Percentiles rank a stretch among this genome's conserved stretches.
Conservation (phyloP, 2,797 vertebrate species). For the Bryconaethiops microstoma region DNA sequence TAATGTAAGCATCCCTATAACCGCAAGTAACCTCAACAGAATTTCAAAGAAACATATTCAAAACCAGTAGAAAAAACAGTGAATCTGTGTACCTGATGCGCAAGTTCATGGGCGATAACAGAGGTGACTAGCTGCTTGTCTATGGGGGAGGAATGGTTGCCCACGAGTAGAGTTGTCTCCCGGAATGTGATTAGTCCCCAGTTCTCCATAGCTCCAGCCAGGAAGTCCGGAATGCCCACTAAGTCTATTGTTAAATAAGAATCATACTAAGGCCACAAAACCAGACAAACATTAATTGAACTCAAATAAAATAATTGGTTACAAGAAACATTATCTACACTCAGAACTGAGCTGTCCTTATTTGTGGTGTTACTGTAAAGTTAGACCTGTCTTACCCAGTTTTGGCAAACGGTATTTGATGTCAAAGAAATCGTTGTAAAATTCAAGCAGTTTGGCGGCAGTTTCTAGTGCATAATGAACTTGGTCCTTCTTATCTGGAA, state of each 20-base stretch:
- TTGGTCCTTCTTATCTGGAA: slow-evolving; percentile 87
- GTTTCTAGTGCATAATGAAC: slow-evolving; percentile 82
- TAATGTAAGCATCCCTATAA: too few relatives aligned
- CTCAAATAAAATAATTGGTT: neutral
- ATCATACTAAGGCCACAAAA: slow-evolving; percentile 4
- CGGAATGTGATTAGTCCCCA: slow-evolving; percentile 95
- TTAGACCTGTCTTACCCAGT: slow-evolving; percentile 79
- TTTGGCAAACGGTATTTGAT: slow-evolving; percentile 88
- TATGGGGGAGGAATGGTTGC: slow-evolving; percentile 79
- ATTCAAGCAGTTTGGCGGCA: slow-evolving; percentile 82
- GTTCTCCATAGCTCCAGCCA: slow-evolving; percentile 96
- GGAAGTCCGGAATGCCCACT: slow-evolving; percentile 93
- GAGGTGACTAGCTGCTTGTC: slow-evolving; percentile 88
- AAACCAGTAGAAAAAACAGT: too few relatives aligned
- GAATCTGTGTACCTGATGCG: slow-evolving; percentile 86
- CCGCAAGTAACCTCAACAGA: too few relatives aligned
- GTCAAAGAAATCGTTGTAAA: slow-evolving; percentile 88
- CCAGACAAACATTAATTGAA: neutral
- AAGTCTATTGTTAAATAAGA: slow-evolving; percentile 78
- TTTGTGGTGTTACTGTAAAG: slow-evolving; percentile 8
- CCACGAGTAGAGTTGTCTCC: slow-evolving; percentile 86
- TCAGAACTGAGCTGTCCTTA: neutral
- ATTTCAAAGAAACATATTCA: neutral
- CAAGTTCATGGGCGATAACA: slow-evolving; percentile 92
- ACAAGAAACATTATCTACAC: neutral